Evolutionary conservation across 1,140 invertebrate species (phyloP).

Genomic region (Drosophila baimaii): DNA sequence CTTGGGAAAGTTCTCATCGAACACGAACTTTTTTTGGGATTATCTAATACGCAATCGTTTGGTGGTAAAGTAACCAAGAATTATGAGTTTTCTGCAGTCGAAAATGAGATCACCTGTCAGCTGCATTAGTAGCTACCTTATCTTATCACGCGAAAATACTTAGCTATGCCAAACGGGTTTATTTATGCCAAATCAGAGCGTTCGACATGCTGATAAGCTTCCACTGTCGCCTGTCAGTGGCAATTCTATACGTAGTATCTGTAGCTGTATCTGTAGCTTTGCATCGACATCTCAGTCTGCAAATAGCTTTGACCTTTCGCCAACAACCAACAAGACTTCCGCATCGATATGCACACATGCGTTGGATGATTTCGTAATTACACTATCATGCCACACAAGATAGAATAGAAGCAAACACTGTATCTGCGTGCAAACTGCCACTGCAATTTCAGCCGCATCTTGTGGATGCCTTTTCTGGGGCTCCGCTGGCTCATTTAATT

Average conservation of each 20-base stretch:
- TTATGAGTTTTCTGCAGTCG: conserved; percentile 65
- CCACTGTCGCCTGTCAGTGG: background rate
- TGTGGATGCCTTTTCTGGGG: conserved; percentile 39
- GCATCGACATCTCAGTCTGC: conserved; percentile 17
- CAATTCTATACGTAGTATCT: conserved; percentile 1
- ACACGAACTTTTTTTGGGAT: conserved; percentile 34
- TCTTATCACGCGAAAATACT: conserved; percentile 39
- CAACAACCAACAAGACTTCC: conserved; percentile 50
- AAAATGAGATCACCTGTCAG: conserved; percentile 60
- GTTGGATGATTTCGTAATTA: conserved; percentile 69
- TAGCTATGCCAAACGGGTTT: conserved; percentile 33
- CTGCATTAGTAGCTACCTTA: conserved; percentile 31
- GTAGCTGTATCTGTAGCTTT: conserved; percentile 23
- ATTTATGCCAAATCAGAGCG: conserved; percentile 35
- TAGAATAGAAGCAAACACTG: conserved; percentile 41
- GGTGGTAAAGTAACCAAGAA: conserved; percentile 27
- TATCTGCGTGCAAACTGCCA: conserved; percentile 8
- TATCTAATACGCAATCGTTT: conserved; percentile 51
- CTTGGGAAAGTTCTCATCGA: conserved; percentile 37
- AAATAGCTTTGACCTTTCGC: conserved; percentile 54
- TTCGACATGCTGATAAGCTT: conserved; percentile 37
- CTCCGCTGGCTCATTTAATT: conserved; percentile 59
- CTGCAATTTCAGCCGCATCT: conserved; percentile 25
- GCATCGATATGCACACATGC: conserved; percentile 55
- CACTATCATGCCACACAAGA: conserved; percentile 42